phyloP scores from a whole-genome alignment of 2,797 vertebrate genomes.

The Meriones psammophilus region DNA sequence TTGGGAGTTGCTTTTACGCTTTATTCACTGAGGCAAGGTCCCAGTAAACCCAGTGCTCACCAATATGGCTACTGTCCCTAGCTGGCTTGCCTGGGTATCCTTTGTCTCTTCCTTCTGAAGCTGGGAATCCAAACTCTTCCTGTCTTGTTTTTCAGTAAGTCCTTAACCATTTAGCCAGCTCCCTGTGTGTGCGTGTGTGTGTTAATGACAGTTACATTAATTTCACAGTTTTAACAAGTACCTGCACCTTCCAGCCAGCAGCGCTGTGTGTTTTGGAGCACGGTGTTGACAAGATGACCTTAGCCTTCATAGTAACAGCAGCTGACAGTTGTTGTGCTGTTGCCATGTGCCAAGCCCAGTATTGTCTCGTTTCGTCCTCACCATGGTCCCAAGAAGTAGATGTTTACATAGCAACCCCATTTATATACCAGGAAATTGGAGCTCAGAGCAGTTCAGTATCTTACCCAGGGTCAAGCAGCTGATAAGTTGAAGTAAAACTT shows the following conservation, averaged over 20 bases:
- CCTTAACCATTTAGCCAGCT: neutral
- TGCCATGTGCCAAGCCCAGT: neutral
- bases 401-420: rapidly evolving
- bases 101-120: neutral
- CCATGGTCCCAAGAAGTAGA: neutral
- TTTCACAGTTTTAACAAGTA: neutral
- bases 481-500: neutral
- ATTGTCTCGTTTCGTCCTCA: neutral
- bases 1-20: neutral
- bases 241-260: neutral
- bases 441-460: slow-evolving; percentile 3
- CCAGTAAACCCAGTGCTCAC: neutral
- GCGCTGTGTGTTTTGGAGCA: neutral
- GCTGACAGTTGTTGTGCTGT: neutral
- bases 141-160: neutral
- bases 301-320: neutral
- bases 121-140: neutral
- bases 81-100: neutral
- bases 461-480: neutral
- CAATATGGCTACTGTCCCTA: neutral
- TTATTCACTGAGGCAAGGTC: neutral
- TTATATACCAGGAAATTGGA: neutral
- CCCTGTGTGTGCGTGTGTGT: no score
- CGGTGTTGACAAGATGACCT: neutral
- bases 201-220: neutral